Conservation (phyloP, 2,888 invertebrate species). For the Lathronympha strigana region DNA sequence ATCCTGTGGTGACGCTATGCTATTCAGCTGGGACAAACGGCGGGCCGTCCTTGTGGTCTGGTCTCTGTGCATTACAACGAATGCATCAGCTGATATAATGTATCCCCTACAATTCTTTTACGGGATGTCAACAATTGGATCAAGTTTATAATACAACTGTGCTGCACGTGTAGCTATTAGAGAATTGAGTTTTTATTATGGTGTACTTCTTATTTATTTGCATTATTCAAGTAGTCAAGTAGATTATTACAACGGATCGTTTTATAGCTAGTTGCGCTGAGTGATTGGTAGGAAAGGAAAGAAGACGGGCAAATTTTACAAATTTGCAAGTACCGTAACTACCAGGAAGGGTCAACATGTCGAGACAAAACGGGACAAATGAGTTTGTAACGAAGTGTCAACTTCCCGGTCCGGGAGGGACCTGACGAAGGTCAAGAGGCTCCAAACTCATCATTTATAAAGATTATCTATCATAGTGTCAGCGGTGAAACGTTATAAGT, state of each 20-base stretch:
- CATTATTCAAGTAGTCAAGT: no score
- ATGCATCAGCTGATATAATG: conserved; percentile 33
- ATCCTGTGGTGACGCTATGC: conserved; percentile 42
- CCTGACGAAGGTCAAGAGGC: conserved; percentile 69
- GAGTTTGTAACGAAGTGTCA: conserved; percentile 65
- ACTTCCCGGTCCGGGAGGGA: conserved; percentile 72
- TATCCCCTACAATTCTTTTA: conserved; percentile 23
- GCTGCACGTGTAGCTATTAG: neutral
- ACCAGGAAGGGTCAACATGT: conserved; percentile 50
- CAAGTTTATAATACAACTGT: conserved; percentile 20
- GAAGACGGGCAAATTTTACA: neutral
- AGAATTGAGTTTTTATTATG: neutral
- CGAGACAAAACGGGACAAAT: conserved; percentile 63
- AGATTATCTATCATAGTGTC: neutral
- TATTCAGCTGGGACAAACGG: conserved; percentile 33
- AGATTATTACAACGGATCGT: neutral
- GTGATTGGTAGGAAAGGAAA: neutral
- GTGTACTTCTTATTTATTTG: no score
- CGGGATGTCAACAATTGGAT: conserved; percentile 25
- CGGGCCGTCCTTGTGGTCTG: conserved; percentile 31
- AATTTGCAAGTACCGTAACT: conserved; percentile 45
- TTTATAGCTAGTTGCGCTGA: neutral
- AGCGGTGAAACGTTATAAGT: conserved; percentile 36
- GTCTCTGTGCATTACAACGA: conserved; percentile 33
- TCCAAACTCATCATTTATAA: conserved; percentile 42